Conservation (phyloP, 2,888 invertebrate species). For the Drosophila stalkeri region DNA sequence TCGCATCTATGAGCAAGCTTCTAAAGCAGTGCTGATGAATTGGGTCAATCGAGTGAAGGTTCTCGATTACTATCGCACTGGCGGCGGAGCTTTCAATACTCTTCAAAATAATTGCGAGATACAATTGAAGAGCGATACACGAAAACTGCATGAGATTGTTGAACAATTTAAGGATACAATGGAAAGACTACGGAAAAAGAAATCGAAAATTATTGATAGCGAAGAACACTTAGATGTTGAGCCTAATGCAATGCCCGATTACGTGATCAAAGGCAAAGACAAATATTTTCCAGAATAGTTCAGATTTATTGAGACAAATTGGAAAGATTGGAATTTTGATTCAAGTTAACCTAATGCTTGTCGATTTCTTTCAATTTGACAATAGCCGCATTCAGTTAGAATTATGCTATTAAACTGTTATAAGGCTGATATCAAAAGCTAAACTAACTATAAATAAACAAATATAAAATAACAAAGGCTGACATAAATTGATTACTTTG, state of each 20-base stretch:
- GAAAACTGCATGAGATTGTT: slow-evolving; percentile 8
- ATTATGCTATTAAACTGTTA: not conserved
- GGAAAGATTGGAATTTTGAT: not conserved
- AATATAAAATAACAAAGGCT: not conserved
- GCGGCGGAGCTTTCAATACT: not conserved
- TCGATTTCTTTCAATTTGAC: not conserved
- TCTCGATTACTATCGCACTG: slow-evolving; percentile 4
- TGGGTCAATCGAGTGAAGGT: slow-evolving; percentile 54
- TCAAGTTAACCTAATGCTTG: not conserved
- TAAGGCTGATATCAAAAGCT: not conserved
- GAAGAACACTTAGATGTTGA: not conserved
- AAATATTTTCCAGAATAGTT: not conserved
- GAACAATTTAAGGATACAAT: slow-evolving; percentile 1
- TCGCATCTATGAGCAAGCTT: slow-evolving; percentile 48
- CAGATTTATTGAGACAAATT: not conserved
- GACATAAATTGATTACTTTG: too few species aligned
- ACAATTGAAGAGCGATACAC: not conserved
- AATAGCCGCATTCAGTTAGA: not conserved
- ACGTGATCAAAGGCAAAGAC: not conserved
- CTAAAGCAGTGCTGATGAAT: slow-evolving; percentile 46
- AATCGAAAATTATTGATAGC: not conserved
- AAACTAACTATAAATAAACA: slow-evolving; percentile 1
- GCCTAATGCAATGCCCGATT: not conserved
- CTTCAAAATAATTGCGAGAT: slow-evolving; percentile 1
- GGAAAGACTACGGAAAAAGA: not conserved